These are phyloP conservation scores for Magallana ariakensis DNA, from an alignment of 1,140 invertebrate species.

Conservation along the genomic window DNA sequence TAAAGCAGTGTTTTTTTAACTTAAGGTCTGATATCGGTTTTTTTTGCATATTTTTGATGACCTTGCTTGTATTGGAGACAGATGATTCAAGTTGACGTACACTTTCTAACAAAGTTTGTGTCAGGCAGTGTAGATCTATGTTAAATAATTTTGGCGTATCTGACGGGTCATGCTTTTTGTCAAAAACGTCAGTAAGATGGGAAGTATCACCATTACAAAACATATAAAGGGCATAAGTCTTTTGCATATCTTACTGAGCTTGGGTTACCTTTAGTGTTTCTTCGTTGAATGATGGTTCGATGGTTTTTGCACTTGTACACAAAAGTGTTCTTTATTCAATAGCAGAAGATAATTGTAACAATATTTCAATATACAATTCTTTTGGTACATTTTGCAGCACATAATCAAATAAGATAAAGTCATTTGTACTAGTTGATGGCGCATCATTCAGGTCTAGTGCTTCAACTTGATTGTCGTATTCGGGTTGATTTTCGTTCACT, in stretches of 20 bases:
- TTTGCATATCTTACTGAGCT: slow-evolving; percentile 13
- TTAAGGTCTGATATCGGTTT: not conserved
- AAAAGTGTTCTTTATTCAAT: slow-evolving; percentile 21
- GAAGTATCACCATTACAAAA: slow-evolving; percentile 29
- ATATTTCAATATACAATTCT: too few relatives aligned
- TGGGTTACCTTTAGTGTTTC: slow-evolving; percentile 16
- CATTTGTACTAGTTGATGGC: too few relatives aligned
- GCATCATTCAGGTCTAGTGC: too few relatives aligned
- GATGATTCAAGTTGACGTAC: too few relatives aligned
- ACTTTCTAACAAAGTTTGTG: not conserved
- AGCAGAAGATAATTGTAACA: slow-evolving; percentile 20
- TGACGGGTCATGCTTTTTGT: too few relatives aligned
- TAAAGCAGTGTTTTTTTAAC: too few relatives aligned
- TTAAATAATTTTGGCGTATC: not conserved
- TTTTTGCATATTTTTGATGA: not conserved
- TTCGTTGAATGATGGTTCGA: slow-evolving; percentile 26
- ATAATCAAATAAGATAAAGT: too few relatives aligned
- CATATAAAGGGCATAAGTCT: slow-evolving; percentile 36
- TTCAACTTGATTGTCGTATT: too few relatives aligned
- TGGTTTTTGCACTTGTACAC: not conserved
- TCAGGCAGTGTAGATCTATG: not conserved
- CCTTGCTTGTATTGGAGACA: not conserved
- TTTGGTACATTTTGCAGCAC: too few relatives aligned
- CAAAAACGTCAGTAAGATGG: not conserved
- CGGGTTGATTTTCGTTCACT: too few relatives aligned